Conservation (phyloP, 2,888 invertebrate species). For the Eupeodes latifasciatus region DNA sequence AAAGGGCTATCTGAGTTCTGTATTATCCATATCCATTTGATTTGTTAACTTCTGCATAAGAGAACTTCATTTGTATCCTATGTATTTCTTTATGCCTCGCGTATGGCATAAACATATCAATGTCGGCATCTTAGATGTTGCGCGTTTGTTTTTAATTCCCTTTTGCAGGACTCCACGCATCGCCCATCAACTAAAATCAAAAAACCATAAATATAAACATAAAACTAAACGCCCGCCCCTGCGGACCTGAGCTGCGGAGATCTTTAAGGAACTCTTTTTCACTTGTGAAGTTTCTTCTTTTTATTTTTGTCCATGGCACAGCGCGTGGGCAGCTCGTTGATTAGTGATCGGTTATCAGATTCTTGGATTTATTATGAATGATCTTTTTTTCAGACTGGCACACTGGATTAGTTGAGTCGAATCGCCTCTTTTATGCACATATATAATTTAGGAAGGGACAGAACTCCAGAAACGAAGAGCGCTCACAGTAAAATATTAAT, state of each 20-base stretch:
- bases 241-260: neutral
- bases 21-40: slow-evolving; percentile 3
- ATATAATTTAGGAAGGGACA: neutral
- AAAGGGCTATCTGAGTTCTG: too few species aligned
- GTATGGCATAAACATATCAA: slow-evolving; percentile 36
- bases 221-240: slow-evolving; percentile 4
- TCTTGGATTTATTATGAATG: slow-evolving; percentile 59
- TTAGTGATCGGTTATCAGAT: slow-evolving; percentile 66
- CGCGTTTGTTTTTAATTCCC: slow-evolving; percentile 41
- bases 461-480: neutral
- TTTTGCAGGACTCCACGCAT: slow-evolving; percentile 66
- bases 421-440: neutral
- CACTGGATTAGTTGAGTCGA: slow-evolving; percentile 23
- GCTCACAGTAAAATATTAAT: slow-evolving; percentile 53
- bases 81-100: neutral
- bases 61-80: slow-evolving; percentile 4
- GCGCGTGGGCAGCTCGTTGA: slow-evolving; percentile 61
- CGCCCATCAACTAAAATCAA: slow-evolving; percentile 47
- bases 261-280: slow-evolving; percentile 37
- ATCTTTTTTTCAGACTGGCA: slow-evolving; percentile 29
- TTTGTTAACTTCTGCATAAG: slow-evolving; percentile 24
- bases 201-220: slow-evolving; percentile 58
- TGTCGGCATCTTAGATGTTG: slow-evolving; percentile 62
- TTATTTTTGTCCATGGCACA: slow-evolving; percentile 16
- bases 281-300: too few species aligned